Evolutionary conservation across 2,113 vertebrate species (phyloP), one percentile per base, ranked within the genome.

Genomic region (Psilopogon haemacephalus): DNA sequence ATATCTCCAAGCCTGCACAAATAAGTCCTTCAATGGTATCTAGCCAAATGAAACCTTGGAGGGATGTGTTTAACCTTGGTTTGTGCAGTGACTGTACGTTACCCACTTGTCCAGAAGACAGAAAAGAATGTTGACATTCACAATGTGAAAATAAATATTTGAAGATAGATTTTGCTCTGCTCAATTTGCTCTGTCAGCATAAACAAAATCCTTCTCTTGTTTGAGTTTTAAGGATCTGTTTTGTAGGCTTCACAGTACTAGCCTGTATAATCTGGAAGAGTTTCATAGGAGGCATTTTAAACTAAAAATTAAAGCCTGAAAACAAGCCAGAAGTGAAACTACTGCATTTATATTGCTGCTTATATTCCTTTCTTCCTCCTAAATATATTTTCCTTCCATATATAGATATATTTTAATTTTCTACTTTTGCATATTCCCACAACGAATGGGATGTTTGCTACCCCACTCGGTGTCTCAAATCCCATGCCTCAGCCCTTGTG

Each of bases 61-160:
- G 67, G 46, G 38, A 42, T 88, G 75, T n/a, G 26, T 91, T 93
- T 96, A 95, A 93, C 96, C 89, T 97, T 88, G 78, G n/a, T 74
- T 90, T 88, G 35, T 91, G 50, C 58, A 76, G 79, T 81, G 56
- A 84, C 65, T 88, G 14, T 93, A 86, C 82, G 55, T 91, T 95
- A 89, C 84, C 63, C 69, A 15, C 85, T 93, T 88, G 72, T 91
- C 58, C 35, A 62, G 59, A 94, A 93, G 90, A 90, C 78, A 75
- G 84, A 89, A 71, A 90, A 67, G 86, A 79, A 76, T 92, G 93
- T 95, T 86, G 86, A 88, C 60, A 35, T 93, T 94, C 63, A 72
- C 85, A 67, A 48, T 69, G 85, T 93, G 85, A 95, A 96, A 94
- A 89, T 81, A 96, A 94, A 86, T 96, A 74, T 83, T 94, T 95